Conservation (phyloP, 2,797 vertebrate species). For the Morus bassanus region DNA sequence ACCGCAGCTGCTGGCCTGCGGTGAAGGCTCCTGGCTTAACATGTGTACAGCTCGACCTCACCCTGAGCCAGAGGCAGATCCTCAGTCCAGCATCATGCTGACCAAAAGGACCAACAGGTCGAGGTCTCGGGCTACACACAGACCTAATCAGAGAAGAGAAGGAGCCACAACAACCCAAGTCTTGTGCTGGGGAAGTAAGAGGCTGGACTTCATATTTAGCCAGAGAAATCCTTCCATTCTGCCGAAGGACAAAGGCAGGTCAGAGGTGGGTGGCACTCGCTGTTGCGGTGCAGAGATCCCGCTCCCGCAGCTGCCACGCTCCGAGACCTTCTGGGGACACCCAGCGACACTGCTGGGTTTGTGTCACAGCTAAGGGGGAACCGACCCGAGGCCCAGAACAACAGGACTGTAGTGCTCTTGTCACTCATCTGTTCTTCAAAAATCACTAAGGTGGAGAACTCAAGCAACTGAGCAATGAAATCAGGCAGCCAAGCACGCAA, state of each 20-base stretch:
- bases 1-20: neutral
- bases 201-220: neutral
- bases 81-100: neutral
- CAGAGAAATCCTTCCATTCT: neutral
- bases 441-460: neutral
- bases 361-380: neutral
- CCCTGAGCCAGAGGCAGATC: neutral
- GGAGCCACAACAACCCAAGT: neutral
- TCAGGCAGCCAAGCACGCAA: neutral
- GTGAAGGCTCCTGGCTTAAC: neutral
- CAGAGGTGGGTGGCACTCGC: neutral
- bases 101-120: neutral
- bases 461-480: neutral
- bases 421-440: neutral
- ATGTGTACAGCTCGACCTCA: accelerated
- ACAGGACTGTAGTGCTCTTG: neutral
- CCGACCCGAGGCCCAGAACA: neutral
- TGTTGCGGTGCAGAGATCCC: neutral
- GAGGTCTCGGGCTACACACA: neutral
- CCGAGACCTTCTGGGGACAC: neutral
- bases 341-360: too few relatives aligned
- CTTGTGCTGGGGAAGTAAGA: neutral
- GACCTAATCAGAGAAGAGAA: too few relatives aligned
- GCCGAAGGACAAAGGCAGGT: neutral
- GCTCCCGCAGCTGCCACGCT: neutral